Percentiles rank a stretch among this genome's conserved stretches.
These are phyloP conservation scores for Myotis brandtii DNA, from an alignment of 2,113 vertebrate genomes.

Conservation along the genomic window DNA sequence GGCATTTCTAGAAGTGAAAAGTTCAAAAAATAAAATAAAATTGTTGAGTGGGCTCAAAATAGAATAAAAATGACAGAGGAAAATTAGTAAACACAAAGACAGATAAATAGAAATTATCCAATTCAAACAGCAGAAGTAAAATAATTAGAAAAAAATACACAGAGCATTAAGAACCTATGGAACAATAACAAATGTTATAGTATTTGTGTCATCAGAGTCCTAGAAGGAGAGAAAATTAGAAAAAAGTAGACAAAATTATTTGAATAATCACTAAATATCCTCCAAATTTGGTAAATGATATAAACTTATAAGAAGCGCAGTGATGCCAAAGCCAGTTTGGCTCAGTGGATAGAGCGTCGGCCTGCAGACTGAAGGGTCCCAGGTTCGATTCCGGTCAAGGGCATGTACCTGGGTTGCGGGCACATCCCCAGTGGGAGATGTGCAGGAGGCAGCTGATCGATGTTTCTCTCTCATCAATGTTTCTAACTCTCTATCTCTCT, in stretches of 20 bases:
- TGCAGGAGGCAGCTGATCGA: too few species aligned
- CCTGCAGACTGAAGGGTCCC: too few species aligned
- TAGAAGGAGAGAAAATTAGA: neutral
- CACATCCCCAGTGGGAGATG: too few species aligned
- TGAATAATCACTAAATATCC: neutral
- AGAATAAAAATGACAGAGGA: neutral
- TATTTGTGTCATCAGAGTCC: neutral
- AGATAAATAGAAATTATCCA: neutral
- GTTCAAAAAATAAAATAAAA: neutral
- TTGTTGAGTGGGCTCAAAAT: neutral
- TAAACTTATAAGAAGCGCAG: neutral
- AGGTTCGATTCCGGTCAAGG: too few species aligned
- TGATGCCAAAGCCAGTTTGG: too few species aligned
- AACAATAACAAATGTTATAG: neutral
- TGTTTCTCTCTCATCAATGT: too few species aligned
- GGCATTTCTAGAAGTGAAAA: neutral
- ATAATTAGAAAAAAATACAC: neutral
- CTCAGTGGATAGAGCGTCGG: too few species aligned
- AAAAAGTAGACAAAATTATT: neutral
- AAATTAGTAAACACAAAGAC: neutral
- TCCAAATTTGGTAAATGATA: neutral
- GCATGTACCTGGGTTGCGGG: too few species aligned
- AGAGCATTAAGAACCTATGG: too few species aligned
- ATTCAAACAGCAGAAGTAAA: neutral
- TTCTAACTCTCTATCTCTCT: too few species aligned